These are phyloP conservation scores for Orcinus orca DNA, from an alignment of 2,113 vertebrate species.

Conservation along the genomic window DNA sequence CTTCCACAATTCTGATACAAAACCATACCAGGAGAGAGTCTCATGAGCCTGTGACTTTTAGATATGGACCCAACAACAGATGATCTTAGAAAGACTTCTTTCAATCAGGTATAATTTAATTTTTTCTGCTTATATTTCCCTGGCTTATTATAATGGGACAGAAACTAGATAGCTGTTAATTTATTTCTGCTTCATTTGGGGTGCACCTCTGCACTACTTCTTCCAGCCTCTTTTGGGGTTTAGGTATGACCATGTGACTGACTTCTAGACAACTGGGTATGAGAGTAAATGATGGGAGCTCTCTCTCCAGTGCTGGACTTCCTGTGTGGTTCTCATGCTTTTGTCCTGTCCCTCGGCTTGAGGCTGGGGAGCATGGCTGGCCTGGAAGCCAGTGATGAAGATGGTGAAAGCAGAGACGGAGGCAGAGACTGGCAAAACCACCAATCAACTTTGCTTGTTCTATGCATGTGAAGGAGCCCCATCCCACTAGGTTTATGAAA, in stretches of 20 bases:
- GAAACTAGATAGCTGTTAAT: neutral
- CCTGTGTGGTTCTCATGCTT: neutral
- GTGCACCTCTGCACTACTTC: neutral
- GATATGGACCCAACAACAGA: neutral
- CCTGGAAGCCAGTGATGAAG: neutral
- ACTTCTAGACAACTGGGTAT: neutral
- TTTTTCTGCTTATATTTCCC: neutral
- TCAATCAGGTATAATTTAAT: no score
- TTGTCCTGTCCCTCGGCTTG: neutral
- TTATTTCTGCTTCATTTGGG: neutral
- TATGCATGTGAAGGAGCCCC: fast-evolving
- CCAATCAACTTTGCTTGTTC: neutral
- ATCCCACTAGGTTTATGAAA: fast-evolving
- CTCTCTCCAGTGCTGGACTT: neutral
- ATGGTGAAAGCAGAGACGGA: fast-evolving
- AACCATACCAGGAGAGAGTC: neutral
- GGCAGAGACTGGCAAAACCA: fast-evolving
- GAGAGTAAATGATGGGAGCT: neutral
- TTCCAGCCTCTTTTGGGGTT: neutral
- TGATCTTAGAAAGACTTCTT: neutral
- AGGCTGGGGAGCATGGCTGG: fast-evolving
- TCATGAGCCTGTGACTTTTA: neutral
- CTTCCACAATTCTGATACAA: neutral
- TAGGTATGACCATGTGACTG: neutral
- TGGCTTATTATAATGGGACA: neutral